A percentile compares a stretch with the other conserved stretches of the same genome.
These are phyloP conservation scores for Ophioninae sp. DNA, from an alignment of 2,888 invertebrate genomes.

Conservation along the genomic window DNA sequence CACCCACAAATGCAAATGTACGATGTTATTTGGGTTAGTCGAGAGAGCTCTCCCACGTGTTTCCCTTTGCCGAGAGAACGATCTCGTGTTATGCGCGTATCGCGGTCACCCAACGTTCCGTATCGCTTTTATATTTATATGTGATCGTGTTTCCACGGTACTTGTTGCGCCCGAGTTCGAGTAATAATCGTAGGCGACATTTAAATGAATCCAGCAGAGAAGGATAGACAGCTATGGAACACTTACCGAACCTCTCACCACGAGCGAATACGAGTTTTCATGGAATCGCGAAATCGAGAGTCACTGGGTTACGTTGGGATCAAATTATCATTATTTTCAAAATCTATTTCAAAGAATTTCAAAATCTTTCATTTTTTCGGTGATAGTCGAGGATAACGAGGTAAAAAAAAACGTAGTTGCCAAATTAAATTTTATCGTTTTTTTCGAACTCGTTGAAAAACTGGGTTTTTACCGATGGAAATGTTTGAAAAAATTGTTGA, in stretches of 20 bases:
- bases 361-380: not conserved
- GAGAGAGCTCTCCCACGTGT: conserved; percentile 32
- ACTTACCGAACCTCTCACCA: conserved; percentile 9
- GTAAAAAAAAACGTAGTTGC: no score
- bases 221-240: conserved; percentile 34
- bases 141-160: not conserved
- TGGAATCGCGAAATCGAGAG: conserved; percentile 6
- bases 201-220: conserved; percentile 34
- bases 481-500: no score
- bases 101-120: conserved; percentile 7
- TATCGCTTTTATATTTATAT: not conserved
- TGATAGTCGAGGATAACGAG: no score
- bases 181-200: conserved; percentile 49
- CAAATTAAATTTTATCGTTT: no score
- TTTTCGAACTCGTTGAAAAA: no score
- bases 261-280: not conserved
- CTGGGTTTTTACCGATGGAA: no score
- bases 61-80: conserved; percentile 18
- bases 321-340: not conserved
- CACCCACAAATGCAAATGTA: conserved; percentile 26
- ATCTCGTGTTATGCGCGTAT: conserved; percentile 32
- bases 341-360: not conserved
- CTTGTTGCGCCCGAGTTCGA: conserved; percentile 46
- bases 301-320: not conserved
- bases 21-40: conserved; percentile 44